Evolutionary conservation across 2,797 vertebrate species (phyloP).

Genomic region (Aldrovandia affinis): DNA sequence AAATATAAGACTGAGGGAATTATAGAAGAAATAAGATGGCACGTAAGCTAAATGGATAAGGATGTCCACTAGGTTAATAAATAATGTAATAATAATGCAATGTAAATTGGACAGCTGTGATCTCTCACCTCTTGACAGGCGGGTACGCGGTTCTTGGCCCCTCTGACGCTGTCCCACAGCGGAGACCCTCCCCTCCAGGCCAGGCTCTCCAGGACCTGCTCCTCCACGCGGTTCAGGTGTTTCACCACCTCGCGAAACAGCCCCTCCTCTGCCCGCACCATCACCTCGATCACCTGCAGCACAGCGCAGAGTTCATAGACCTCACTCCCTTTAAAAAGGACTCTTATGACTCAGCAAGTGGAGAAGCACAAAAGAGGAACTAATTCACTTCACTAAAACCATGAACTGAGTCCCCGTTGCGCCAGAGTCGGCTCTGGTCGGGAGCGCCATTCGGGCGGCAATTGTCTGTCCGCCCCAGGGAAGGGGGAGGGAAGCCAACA

Average conservation of each 20-base stretch:
- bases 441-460: too few species aligned
- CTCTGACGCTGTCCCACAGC: constrained; percentile 81
- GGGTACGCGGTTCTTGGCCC: constrained; percentile 81
- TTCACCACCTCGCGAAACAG: constrained; percentile 89
- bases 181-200: constrained; percentile 83
- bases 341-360: too few species aligned
- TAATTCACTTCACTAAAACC: neutral
- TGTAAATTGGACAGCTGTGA: neutral
- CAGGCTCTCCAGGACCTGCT: constrained; percentile 87
- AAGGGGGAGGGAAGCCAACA: too few species aligned
- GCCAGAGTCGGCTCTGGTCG: too few species aligned
- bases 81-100: too few species aligned
- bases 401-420: too few species aligned
- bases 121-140: constrained; percentile 84
- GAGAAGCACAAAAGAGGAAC: too few species aligned
- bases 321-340: neutral
- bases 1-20: neutral
- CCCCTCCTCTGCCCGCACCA: constrained; percentile 87
- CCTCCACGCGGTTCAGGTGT: constrained; percentile 89
- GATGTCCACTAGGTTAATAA: too few species aligned
- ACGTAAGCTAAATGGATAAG: neutral
- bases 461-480: too few species aligned
- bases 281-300: constrained; percentile 85
- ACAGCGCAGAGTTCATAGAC: constrained; percentile 61
- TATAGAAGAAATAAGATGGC: neutral